Conservation (phyloP, 30 jellyfish, hydroid and myxozoan genomes). For the Aurelia aurita complex sp. Pacific region DNA sequence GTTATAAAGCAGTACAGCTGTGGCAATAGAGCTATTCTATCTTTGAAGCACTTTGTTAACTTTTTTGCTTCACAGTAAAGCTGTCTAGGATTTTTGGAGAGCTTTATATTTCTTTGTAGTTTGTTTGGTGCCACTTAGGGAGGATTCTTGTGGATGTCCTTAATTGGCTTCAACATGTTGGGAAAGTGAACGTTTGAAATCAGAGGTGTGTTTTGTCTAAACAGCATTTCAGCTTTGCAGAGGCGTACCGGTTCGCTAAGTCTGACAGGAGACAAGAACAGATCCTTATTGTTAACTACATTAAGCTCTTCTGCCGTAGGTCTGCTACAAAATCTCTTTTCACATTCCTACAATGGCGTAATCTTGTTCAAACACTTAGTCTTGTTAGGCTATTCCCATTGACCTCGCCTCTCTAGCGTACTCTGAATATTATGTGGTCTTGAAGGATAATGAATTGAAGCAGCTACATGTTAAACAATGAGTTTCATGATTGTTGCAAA, state of each 20-base stretch:
- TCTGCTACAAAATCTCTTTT: conserved; percentile 20
- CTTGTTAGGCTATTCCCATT: conserved; percentile 26
- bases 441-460: conserved; percentile 19
- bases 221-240: neutral
- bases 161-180: no score
- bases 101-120: no score
- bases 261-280: conserved; percentile 16
- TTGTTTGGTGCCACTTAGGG: no score
- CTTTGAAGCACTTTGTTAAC: no score
- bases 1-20: no score
- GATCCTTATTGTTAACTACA: conserved; percentile 3
- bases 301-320: conserved; percentile 10
- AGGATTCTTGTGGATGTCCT: no score
- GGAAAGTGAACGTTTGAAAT: no score
- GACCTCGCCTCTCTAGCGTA: conserved; percentile 43
- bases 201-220: neutral
- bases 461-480: neutral
- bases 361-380: conserved; percentile 29
- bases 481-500: conserved; percentile 27
- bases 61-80: no score
- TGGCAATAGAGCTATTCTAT: no score
- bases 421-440: conserved; percentile 24
- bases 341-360: conserved; percentile 19
- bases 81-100: no score
- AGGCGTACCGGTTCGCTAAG: conserved; percentile 15